Evolutionary conservation across 2,888 invertebrate species (phyloP).

Genomic region (Zhengitettix transpicula): DNA sequence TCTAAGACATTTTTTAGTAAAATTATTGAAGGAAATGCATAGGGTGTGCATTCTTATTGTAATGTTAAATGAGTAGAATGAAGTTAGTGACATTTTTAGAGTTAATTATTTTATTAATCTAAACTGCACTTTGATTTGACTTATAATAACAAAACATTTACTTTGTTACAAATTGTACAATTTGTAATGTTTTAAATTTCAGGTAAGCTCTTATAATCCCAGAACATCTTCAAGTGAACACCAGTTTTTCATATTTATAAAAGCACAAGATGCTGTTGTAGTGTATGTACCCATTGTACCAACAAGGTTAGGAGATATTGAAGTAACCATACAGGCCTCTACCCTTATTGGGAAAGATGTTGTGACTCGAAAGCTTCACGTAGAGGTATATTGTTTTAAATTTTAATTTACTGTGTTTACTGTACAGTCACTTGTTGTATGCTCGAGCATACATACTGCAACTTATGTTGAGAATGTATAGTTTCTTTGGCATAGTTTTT

Average conservation of each 20-base stretch:
- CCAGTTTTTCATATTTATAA: slow-evolving; percentile 81
- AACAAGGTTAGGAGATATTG: slow-evolving; percentile 50
- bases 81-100: no score
- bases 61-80: neutral
- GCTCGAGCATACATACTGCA: no score
- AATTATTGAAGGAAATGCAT: no score
- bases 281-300: slow-evolving; percentile 86
- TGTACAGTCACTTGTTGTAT: no score
- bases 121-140: neutral
- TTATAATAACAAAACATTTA: neutral
- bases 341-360: slow-evolving; percentile 57
- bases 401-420: no score
- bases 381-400: slow-evolving; percentile 36
- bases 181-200: neutral
- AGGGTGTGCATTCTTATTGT: neutral
- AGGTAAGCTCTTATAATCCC: slow-evolving; percentile 70
- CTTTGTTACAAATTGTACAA: neutral
- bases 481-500: neutral
- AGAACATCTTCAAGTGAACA: slow-evolving; percentile 84
- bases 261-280: slow-evolving; percentile 58
- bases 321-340: slow-evolving; percentile 58
- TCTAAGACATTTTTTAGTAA: neutral
- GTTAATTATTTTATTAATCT: no score
- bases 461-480: neutral
- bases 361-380: slow-evolving; percentile 44